Conservation (phyloP, 2,888 invertebrate genomes). For the Meteorus colon region DNA sequence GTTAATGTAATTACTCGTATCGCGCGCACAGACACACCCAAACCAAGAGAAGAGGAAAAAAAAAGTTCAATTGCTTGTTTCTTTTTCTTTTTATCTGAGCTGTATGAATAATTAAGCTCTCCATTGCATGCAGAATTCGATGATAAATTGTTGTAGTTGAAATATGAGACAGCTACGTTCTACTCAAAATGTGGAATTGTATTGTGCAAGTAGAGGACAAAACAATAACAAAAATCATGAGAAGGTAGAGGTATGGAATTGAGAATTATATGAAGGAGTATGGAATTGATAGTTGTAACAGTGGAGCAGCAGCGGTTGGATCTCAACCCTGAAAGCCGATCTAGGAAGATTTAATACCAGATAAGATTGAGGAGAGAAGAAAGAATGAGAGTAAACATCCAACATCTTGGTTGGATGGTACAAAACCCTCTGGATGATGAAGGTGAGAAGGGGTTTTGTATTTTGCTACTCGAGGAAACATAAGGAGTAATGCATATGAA, state of each 20-base stretch:
- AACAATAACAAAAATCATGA: not conserved
- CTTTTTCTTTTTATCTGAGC: not conserved
- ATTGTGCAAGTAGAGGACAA: not conserved
- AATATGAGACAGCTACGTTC: not conserved
- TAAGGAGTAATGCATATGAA: conserved; percentile 42
- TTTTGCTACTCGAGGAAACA: conserved; percentile 64
- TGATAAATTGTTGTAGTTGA: not conserved
- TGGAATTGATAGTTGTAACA: conserved; percentile 31
- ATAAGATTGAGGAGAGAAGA: conserved; percentile 65
- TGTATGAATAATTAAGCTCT: not conserved
- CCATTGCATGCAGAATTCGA: not conserved
- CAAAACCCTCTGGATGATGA: conserved; percentile 30
- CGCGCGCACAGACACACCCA: conserved; percentile 29
- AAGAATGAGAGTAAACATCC: conserved; percentile 63
- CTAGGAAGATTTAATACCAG: conserved; percentile 70
- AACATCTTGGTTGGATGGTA: conserved; percentile 22
- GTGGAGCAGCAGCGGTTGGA: conserved; percentile 47
- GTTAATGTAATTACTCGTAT: conserved; percentile 30
- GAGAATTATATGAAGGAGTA: conserved; percentile 18
- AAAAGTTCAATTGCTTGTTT: not conserved
- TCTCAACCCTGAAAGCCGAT: conserved; percentile 59
- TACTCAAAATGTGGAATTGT: too few species aligned
- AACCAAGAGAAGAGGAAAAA: conserved; percentile 36
- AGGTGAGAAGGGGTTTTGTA: conserved; percentile 58
- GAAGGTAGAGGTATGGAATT: conserved; percentile 34